These are phyloP conservation scores for Syngnathoides biaculeatus DNA, from an alignment of 2,113 vertebrate genomes.

Conservation along the genomic window DNA sequence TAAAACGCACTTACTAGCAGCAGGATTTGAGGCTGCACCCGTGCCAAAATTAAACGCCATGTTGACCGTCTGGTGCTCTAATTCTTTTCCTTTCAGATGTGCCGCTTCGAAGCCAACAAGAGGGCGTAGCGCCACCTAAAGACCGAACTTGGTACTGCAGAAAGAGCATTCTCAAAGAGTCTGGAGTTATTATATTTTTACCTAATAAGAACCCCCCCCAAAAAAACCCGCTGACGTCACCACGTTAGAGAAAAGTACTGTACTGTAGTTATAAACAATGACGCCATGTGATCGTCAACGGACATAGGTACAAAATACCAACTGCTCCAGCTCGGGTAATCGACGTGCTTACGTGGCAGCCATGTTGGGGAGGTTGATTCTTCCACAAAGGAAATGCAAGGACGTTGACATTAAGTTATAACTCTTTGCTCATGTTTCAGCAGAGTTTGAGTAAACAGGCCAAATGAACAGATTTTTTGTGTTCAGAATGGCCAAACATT, in stretches of 20 bases:
- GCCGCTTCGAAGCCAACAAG: background rate
- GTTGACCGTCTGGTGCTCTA: constrained; percentile 6
- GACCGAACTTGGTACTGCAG: background rate
- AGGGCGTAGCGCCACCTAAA: background rate
- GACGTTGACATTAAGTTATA: no score
- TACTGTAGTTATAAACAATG: background rate
- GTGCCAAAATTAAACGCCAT: constrained; percentile 81
- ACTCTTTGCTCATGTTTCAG: no score
- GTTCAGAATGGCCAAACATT: no score
- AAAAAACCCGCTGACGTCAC: background rate
- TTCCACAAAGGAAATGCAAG: no score
- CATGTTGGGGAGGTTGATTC: no score
- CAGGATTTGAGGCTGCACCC: constrained; percentile 50
- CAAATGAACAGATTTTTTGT: no score
- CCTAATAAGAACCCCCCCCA: no score
- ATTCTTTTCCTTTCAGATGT: background rate
- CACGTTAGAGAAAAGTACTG: background rate
- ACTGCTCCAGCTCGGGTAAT: no score
- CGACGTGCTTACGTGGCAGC: no score
- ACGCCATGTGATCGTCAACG: background rate
- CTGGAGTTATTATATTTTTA: background rate
- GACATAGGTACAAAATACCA: no score
- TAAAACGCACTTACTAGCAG: constrained; percentile 56
- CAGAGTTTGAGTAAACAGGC: no score
- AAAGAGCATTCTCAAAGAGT: background rate